Evolutionary conservation across 2,797 vertebrate genomes (phyloP).

Genomic region (Orestias chungarensis): DNA sequence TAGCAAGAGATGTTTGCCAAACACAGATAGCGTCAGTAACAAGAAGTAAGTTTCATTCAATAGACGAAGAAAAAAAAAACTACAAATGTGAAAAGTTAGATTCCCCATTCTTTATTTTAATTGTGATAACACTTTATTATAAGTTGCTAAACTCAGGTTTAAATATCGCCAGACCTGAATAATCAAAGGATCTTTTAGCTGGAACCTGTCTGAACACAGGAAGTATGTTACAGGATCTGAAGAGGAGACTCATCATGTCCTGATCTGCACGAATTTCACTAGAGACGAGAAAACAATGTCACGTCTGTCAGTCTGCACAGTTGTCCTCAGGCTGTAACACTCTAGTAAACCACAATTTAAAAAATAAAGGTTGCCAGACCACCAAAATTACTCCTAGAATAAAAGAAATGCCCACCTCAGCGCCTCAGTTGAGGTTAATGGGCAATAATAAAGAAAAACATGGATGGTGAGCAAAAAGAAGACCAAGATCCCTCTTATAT

Average conservation of each 20-base stretch:
- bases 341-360: neutral
- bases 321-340: neutral
- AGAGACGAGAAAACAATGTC: neutral
- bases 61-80: too few relatives aligned
- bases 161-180: neutral
- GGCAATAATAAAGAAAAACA: too few relatives aligned
- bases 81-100: too few relatives aligned
- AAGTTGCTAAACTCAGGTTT: neutral
- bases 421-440: neutral
- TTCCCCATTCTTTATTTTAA: too few relatives aligned
- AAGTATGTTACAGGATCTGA: neutral
- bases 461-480: neutral
- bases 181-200: neutral
- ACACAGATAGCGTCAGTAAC: neutral
- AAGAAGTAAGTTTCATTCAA: neutral
- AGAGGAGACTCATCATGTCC: neutral
- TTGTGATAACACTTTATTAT: neutral
- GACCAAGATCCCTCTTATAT: neutral
- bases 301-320: neutral
- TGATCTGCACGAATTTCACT: neutral
- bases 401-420: too few relatives aligned
- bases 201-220: neutral
- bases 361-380: too few relatives aligned
- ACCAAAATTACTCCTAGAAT: neutral
- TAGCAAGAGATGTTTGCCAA: neutral